Evolutionary conservation across 2,797 vertebrate species (phyloP).

Genomic region (Lepus oiostolus): DNA sequence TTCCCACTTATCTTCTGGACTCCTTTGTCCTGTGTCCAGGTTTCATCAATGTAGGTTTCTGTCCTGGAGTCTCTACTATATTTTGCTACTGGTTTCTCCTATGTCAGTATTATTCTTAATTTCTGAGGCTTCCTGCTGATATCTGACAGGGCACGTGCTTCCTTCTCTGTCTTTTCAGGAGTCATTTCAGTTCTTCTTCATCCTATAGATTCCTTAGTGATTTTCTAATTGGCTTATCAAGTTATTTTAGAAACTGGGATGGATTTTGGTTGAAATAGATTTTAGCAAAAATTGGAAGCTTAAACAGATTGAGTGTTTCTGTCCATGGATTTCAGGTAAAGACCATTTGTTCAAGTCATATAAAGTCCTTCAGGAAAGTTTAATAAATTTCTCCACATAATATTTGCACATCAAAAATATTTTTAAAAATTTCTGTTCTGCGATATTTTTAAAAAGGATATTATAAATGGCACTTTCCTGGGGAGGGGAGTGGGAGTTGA

Average conservation of each 20-base stretch:
- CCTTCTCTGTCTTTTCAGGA: neutral
- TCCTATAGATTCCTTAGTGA: neutral
- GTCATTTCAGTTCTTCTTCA: neutral
- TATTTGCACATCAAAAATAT: neutral
- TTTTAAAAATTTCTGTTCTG: too few relatives aligned
- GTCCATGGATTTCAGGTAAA: neutral
- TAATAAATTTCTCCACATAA: neutral
- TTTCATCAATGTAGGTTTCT: neutral
- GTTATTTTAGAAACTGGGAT: neutral
- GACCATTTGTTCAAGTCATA: neutral
- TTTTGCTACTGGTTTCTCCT: neutral
- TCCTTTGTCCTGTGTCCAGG: neutral
- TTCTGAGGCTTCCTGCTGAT: neutral
- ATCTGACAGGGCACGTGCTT: neutral
- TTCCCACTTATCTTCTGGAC: neutral
- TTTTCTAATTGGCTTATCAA: neutral
- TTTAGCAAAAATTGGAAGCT: neutral
- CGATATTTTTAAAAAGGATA: too few relatives aligned
- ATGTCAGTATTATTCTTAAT: neutral
- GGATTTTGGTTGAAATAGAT: neutral
- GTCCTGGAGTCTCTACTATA: neutral
- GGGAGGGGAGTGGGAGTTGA: neutral
- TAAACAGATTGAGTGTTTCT: neutral
- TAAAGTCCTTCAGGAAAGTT: neutral
- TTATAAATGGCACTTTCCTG: neutral